Evolutionary conservation across 2,888 invertebrate genomes (phyloP).

Genomic region (Meiosimyza decipiens): DNA sequence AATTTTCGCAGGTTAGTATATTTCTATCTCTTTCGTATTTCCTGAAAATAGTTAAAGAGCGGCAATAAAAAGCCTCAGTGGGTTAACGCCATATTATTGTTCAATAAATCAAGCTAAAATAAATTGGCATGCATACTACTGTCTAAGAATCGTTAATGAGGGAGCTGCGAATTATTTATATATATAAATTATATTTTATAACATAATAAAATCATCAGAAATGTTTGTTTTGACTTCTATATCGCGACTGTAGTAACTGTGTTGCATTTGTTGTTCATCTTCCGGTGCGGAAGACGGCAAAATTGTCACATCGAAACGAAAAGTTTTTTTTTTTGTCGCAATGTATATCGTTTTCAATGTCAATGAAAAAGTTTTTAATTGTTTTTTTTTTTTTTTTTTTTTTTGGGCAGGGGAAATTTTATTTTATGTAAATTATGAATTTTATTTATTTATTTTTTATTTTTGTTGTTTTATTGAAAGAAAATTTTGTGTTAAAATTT

Average conservation of each 20-base stretch:
- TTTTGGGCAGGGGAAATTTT: background rate
- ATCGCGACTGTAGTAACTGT: conserved; percentile 5
- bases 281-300: conserved; percentile 56
- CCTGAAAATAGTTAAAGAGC: too few species aligned
- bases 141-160: conserved; percentile 6
- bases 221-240: background rate
- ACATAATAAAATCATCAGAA: background rate
- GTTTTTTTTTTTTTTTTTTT: conserved; percentile 21
- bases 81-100: background rate
- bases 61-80: too few species aligned
- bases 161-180: background rate
- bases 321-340: background rate
- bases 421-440: too few species aligned
- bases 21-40: too few species aligned
- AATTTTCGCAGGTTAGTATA: too few species aligned
- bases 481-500: too few species aligned
- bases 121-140: background rate
- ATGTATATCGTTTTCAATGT: conserved; percentile 53
- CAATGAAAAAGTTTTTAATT: conserved; percentile 44
- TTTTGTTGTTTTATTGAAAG: too few species aligned
- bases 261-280: conserved; percentile 46
- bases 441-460: too few species aligned
- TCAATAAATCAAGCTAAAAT: background rate
- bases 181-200: background rate
- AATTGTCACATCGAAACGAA: conserved; percentile 51